phyloP scores from a whole-genome alignment of 2,113 vertebrate genomes.

The Typhlomys cinereus region DNA sequence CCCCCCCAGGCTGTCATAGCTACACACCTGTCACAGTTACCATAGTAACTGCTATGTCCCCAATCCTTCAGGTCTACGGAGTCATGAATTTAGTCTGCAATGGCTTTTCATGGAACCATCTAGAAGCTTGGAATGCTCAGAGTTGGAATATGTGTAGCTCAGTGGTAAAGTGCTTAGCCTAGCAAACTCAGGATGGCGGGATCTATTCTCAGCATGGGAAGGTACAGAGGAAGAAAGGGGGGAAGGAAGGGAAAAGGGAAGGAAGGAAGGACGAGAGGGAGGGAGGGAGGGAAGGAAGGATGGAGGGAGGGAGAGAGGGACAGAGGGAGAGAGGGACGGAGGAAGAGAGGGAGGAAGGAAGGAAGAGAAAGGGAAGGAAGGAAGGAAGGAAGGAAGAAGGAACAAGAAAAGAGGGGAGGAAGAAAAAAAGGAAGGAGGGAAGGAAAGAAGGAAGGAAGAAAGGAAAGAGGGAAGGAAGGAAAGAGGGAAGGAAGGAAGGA shows the following conservation, averaged over 20 bases:
- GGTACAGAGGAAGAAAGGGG: fast-evolving
- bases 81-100: neutral
- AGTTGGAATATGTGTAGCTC: neutral
- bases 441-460: neutral
- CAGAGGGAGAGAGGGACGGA: neutral
- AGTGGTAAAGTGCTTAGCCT: neutral
- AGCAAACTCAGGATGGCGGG: neutral
- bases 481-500: neutral
- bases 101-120: neutral
- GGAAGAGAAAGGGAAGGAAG: too few species aligned
- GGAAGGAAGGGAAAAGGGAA: fast-evolving
- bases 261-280: too few species aligned
- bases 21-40: neutral
- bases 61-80: neutral
- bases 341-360: too few species aligned
- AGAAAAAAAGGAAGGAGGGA: too few species aligned
- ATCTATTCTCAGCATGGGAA: too few species aligned
- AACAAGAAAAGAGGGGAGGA: neutral
- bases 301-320: neutral
- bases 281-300: neutral
- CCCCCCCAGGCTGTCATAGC: neutral
- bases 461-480: neutral
- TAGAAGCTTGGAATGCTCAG: neutral
- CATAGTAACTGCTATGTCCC: too few species aligned
- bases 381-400: fast-evolving